Evolutionary conservation across 2,888 invertebrate species (phyloP).

Genomic region (Strigamia crassipes): DNA sequence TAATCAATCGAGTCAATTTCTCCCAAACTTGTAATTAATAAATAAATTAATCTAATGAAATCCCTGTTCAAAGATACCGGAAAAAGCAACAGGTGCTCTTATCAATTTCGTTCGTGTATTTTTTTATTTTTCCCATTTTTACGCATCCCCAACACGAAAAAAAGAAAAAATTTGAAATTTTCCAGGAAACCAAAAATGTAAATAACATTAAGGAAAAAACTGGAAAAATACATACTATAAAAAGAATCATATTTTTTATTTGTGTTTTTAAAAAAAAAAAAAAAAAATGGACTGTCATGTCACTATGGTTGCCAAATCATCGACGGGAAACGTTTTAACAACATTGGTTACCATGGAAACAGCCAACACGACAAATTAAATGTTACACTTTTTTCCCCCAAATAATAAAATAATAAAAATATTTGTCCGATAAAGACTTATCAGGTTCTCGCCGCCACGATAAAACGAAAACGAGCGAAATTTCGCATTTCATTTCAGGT

Average conservation of each 20-base stretch:
- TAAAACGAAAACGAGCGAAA: neutral
- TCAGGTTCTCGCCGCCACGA: neutral
- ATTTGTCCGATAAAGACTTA: neutral
- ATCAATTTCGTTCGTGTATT: neutral
- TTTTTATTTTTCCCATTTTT: neutral
- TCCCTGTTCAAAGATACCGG: neutral
- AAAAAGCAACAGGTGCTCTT: conserved; percentile 16
- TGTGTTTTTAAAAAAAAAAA: too few relatives aligned
- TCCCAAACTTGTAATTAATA: neutral
- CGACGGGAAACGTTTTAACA: conserved; percentile 39
- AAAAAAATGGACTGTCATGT: conserved; percentile 20
- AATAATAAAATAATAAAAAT: conserved; percentile 19
- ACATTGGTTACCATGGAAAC: conserved; percentile 32
- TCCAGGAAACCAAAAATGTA: neutral
- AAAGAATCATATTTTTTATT: neutral
- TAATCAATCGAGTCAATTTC: neutral
- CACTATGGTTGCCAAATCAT: conserved; percentile 42
- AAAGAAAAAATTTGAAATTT: neutral
- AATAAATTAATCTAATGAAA: neutral
- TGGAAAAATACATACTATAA: neutral
- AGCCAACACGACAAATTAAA: neutral
- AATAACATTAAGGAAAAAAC: neutral
- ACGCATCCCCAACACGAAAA: neutral
- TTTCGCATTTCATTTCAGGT: neutral
- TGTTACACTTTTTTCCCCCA: neutral